phyloP scores from a whole-genome alignment of 2,888 invertebrate genomes.

The Temnothorax rugatulus region DNA sequence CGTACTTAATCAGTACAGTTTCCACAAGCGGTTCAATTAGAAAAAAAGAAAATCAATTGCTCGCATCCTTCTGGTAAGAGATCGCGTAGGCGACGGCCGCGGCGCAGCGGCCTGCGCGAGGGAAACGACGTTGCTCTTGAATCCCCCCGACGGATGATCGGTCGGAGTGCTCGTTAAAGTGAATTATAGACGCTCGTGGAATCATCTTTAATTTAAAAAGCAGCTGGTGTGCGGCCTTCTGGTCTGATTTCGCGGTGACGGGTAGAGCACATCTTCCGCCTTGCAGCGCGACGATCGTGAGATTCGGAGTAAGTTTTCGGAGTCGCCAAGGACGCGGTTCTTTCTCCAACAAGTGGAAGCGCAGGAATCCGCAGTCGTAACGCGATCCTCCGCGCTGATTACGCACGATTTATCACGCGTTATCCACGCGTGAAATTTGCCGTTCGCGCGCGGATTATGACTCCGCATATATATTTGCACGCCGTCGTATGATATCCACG shows the following conservation, averaged over 20 bases:
- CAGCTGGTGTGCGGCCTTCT: constrained; percentile 7
- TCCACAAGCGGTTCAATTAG: constrained; percentile 18
- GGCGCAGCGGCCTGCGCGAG: background rate
- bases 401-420: constrained; percentile 20
- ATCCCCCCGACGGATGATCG: background rate
- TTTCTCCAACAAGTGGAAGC: background rate
- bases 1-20: constrained; percentile 8
- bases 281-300: background rate
- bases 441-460: constrained; percentile 8
- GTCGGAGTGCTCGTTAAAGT: constrained; percentile 37
- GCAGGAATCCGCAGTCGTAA: background rate
- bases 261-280: background rate
- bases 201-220: constrained; percentile 46
- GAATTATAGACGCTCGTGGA: constrained; percentile 32
- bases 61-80: background rate
- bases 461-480: constrained; percentile 18
- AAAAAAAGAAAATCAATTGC: constrained; percentile 24
- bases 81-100: background rate
- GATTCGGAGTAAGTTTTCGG: background rate
- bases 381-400: background rate
- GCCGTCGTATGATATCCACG: constrained; percentile 3
- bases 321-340: background rate
- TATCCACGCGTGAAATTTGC: constrained; percentile 19
- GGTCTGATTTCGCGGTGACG: constrained; percentile 10
- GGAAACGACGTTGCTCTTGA: background rate